Evolutionary conservation across 2,797 vertebrate species (phyloP).

Genomic region (Acanthiza pusilla): DNA sequence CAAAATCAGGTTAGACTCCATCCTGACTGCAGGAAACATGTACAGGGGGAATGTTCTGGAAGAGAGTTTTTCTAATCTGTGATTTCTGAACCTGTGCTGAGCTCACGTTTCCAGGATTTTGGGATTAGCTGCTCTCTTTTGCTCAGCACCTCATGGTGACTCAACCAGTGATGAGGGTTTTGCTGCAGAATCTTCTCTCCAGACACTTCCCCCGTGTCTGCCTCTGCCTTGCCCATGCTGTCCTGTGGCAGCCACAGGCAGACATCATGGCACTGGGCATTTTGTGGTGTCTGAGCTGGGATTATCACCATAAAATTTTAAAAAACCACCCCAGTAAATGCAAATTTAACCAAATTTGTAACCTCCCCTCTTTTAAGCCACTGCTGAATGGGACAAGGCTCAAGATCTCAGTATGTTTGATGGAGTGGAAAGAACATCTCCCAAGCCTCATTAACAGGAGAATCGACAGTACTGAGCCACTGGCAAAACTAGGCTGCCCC

Average conservation of each 20-base stretch:
- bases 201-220: fast-evolving
- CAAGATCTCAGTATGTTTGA: background rate
- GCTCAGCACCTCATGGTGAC: background rate
- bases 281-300: background rate
- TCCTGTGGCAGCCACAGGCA: fast-evolving
- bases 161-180: background rate
- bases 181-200: background rate
- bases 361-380: background rate
- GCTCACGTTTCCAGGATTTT: background rate
- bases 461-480: background rate
- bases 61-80: background rate
- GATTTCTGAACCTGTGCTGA: background rate
- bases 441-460: background rate
- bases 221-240: background rate
- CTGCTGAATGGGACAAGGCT: background rate
- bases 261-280: background rate
- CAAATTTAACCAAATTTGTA: background rate
- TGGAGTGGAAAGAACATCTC: background rate
- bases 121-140: background rate
- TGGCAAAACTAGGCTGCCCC: background rate
- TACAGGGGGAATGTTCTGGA: background rate
- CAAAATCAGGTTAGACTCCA: background rate
- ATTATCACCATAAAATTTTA: fast-evolving
- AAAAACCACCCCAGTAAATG: background rate
- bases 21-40: background rate